phyloP scores from a whole-genome alignment of 2,888 invertebrate species.

The Nephrotoma flavescens region DNA sequence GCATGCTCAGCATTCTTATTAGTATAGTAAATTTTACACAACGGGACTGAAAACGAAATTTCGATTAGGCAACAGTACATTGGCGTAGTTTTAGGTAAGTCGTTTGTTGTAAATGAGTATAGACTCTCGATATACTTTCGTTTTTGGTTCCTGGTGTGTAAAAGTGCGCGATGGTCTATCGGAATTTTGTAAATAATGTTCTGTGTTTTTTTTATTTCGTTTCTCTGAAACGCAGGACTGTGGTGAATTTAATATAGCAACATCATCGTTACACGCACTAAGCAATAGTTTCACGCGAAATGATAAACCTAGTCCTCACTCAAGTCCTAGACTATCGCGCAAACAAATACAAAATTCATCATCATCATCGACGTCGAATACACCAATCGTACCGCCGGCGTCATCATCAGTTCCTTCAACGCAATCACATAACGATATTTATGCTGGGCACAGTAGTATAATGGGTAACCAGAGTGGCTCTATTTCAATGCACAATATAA shows the following conservation, averaged over 20 bases:
- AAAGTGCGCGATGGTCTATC: not conserved
- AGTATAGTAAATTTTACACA: not conserved
- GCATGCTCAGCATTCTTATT: not conserved
- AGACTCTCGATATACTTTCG: not conserved
- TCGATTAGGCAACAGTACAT: not conserved
- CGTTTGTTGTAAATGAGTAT: not conserved
- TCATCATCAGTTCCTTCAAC: slow-evolving; percentile 6
- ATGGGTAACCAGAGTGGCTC: slow-evolving; percentile 15
- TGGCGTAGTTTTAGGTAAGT: not conserved
- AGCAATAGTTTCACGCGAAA: slow-evolving; percentile 26
- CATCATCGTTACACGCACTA: slow-evolving; percentile 43
- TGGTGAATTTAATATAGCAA: slow-evolving; percentile 48
- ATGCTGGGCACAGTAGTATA: slow-evolving; percentile 9
- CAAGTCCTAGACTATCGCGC: slow-evolving; percentile 39
- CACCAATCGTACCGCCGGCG: slow-evolving; percentile 20
- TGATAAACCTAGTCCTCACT: slow-evolving; percentile 39
- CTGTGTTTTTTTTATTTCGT: not conserved
- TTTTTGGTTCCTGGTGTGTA: not conserved
- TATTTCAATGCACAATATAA: slow-evolving; percentile 4
- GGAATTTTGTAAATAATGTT: not conserved
- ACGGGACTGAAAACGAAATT: not conserved
- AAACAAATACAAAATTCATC: slow-evolving; percentile 26
- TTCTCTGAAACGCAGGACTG: slow-evolving; percentile 31
- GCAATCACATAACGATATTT: slow-evolving; percentile 5
- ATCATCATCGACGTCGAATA: slow-evolving; percentile 13